Evolutionary conservation across 2,888 invertebrate genomes (phyloP).

Genomic region (Elmis aenea): DNA sequence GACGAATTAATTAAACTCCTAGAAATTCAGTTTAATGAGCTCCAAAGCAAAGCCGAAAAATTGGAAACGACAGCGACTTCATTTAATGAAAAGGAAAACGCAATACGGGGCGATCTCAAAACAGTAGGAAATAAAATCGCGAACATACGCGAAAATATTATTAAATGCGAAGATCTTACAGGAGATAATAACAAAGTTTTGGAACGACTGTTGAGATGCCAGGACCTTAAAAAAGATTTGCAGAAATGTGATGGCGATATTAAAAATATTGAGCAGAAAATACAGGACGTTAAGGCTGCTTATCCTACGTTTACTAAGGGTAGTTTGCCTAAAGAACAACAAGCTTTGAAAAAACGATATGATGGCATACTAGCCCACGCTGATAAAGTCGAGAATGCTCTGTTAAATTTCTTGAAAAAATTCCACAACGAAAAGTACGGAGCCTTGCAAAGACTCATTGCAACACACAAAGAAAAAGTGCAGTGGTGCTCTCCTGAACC

Average conservation of each 20-base stretch:
- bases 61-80: slow-evolving; percentile 68
- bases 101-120: slow-evolving; percentile 68
- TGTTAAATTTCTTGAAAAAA: slow-evolving; percentile 80
- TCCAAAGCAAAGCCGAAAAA: slow-evolving; percentile 67
- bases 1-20: slow-evolving; percentile 62
- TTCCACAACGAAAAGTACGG: slow-evolving; percentile 79
- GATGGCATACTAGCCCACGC: slow-evolving; percentile 73
- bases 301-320: slow-evolving; percentile 77
- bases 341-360: slow-evolving; percentile 76
- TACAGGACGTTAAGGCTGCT: slow-evolving; percentile 64
- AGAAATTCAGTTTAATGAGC: slow-evolving; percentile 70
- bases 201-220: slow-evolving; percentile 70
- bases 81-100: slow-evolving; percentile 69
- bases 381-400: slow-evolving; percentile 73
- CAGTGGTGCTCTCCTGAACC: slow-evolving; percentile 88
- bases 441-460: slow-evolving; percentile 74
- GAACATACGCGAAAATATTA: slow-evolving; percentile 74
- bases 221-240: slow-evolving; percentile 67
- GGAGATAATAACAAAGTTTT: slow-evolving; percentile 82
- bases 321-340: slow-evolving; percentile 74
- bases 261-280: slow-evolving; percentile 62
- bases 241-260: slow-evolving; percentile 63
- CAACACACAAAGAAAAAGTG: slow-evolving; percentile 80
- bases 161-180: slow-evolving; percentile 84
- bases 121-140: slow-evolving; percentile 64